Evolutionary conservation across 2,113 vertebrate genomes (phyloP), one percentile per base, ranked within the genome.

Genomic region (Pavo muticus): DNA sequence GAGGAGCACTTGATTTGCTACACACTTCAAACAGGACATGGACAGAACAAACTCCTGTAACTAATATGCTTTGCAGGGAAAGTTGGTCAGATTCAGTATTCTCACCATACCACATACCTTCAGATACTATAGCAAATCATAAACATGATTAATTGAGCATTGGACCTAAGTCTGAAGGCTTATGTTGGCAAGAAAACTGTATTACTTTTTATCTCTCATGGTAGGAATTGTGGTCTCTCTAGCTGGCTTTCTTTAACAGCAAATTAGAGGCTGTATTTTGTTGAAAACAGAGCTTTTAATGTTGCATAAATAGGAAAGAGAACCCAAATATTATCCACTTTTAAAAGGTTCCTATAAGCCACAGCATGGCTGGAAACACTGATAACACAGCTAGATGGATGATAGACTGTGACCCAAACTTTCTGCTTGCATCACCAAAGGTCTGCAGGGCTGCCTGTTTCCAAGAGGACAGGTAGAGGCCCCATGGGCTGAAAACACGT

Each of bases 111-210:
- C 75, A 52, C 13, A 42, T 89, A 57, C 59, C 52, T 94, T 56
- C 20, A 89, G 89, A 68, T 94, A 48, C 54, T 89, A 93, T 77
- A 96, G 75, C 95, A 97, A 97, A 98, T 97, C 96, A 96, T 97
- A 97, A 97, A 98, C 88, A 98, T 95, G 97, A 92, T 98, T 98
- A 97, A 98, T 98, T 98, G 97, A 98, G 97, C 96, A 97, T 94
- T 95, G 94, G 95, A 96, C 94, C 95, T 94, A 88, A 92, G 96
- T 97, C 98, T 97, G 96, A 97, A 89, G 97, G 96, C 97, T 98
- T 97, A 95, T 94, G 97, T 92, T 97, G 97, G 98, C 96, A 98
- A 98, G 83, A 79, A 92, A 96, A 97, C 93, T 98, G 95, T 93
- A 97, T 98, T 98, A 97, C 97, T 98, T 97, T 98, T 97, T 96